A percentile compares a stretch with the other conserved stretches of the same genome.
phyloP scores from a whole-genome alignment of 2,888 invertebrate genomes.

The Sarcophaga caerulescens region DNA sequence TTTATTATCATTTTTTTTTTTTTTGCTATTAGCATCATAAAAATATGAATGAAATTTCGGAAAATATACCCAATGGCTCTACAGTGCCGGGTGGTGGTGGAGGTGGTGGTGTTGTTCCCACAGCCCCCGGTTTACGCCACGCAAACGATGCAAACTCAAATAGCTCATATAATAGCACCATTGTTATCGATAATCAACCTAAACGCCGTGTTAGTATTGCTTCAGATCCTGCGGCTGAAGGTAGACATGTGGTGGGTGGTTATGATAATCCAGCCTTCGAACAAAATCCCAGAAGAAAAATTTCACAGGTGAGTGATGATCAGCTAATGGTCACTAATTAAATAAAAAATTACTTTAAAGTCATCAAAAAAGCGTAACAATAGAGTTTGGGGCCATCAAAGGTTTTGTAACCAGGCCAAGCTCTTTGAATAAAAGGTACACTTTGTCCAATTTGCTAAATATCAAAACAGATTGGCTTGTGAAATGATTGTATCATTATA shows the following conservation, averaged over 20 bases:
- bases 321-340: background rate
- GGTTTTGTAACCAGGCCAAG: no score
- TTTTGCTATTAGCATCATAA: conserved; percentile 51
- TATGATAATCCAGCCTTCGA: conserved; percentile 87
- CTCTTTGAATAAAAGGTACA: no score
- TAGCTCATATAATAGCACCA: conserved; percentile 71
- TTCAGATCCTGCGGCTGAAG: conserved; percentile 82
- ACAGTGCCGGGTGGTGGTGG: conserved; percentile 35
- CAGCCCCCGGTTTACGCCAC: conserved; percentile 29
- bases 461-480: no score
- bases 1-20: conserved; percentile 15
- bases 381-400: no score
- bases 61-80: conserved; percentile 56
- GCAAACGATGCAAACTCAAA: conserved; percentile 35
- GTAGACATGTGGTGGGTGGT: conserved; percentile 81
- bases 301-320: conserved; percentile 78
- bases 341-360: no score
- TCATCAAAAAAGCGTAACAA: no score
- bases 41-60: conserved; percentile 71
- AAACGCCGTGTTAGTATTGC: conserved; percentile 85
- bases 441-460: no score
- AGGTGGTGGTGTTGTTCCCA: conserved; percentile 33
- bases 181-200: conserved; percentile 78
- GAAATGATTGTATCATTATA: no score
- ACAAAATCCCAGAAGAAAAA: conserved; percentile 82